These are phyloP conservation scores for Pharmacophagus antenor DNA, from an alignment of 2,888 invertebrate species.

Conservation along the genomic window DNA sequence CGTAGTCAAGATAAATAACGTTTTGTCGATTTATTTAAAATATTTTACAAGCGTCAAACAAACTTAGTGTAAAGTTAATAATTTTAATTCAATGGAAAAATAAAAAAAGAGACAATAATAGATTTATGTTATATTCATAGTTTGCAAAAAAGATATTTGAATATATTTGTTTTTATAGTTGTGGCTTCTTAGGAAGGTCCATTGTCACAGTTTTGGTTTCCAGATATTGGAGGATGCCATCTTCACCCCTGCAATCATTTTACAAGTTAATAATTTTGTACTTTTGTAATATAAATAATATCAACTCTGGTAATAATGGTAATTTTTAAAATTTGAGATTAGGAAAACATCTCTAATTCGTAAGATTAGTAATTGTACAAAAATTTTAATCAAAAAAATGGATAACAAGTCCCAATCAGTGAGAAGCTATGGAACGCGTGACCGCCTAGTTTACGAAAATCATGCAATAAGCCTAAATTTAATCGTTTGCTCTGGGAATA, in stretches of 20 bases:
- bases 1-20: neutral
- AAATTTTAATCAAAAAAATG: no score
- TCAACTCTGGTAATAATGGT: neutral
- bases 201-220: conserved; percentile 90
- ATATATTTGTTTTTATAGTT: conserved; percentile 44
- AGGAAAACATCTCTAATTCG: neutral
- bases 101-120: neutral
- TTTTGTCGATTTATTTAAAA: neutral
- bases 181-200: conserved; percentile 79
- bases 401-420: no score
- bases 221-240: conserved; percentile 87
- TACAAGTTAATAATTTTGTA: neutral
- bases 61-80: neutral
- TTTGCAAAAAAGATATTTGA: neutral
- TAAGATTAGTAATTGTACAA: no score
- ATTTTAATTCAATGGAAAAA: neutral
- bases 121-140: no score
- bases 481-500: no score
- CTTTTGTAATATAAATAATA: neutral
- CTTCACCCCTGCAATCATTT: conserved; percentile 84
- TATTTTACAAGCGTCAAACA: neutral
- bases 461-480: no score
- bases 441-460: no score
- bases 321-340: neutral
- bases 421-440: no score